Conservation (phyloP, 2,888 invertebrate species). For the Morpho helenor region DNA sequence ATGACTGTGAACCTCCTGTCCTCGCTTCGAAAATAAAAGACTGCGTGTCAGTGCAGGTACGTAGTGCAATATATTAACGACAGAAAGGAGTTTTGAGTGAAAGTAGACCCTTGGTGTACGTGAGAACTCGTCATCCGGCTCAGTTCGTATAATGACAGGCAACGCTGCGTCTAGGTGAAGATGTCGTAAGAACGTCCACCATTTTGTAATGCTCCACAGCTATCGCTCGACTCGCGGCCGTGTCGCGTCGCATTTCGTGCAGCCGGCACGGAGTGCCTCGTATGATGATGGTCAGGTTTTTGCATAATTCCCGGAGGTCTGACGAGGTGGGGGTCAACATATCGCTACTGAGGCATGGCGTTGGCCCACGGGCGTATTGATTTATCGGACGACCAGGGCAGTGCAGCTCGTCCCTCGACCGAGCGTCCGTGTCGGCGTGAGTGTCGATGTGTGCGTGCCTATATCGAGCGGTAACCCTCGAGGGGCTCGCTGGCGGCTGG, state of each 20-base stretch:
- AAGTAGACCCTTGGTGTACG: conserved; percentile 73
- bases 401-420: conserved; percentile 67
- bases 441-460: conserved; percentile 62
- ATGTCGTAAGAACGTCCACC: conserved; percentile 81
- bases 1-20: conserved; percentile 73
- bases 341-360: conserved; percentile 54
- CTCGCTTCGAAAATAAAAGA: conserved; percentile 82
- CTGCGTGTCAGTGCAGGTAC: conserved; percentile 83
- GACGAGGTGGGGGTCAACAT: conserved; percentile 66
- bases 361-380: conserved; percentile 70
- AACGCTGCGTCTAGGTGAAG: conserved; percentile 74
- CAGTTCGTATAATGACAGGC: conserved; percentile 72
- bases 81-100: conserved; percentile 67
- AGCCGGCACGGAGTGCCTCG: conserved; percentile 69
- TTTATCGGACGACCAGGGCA: conserved; percentile 74
- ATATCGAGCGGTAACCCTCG: conserved; percentile 78
- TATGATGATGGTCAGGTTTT: conserved; percentile 67
- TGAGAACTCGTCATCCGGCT: conserved; percentile 77
- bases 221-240: conserved; percentile 73
- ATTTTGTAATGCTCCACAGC: conserved; percentile 78
- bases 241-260: conserved; percentile 73
- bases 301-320: conserved; percentile 71
- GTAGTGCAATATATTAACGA: conserved; percentile 57
- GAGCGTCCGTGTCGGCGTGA: conserved; percentile 73
- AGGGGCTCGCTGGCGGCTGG: conserved; percentile 58